Conservation (phyloP, 1,140 invertebrate genomes). For the Philopotamus ludificatus region DNA sequence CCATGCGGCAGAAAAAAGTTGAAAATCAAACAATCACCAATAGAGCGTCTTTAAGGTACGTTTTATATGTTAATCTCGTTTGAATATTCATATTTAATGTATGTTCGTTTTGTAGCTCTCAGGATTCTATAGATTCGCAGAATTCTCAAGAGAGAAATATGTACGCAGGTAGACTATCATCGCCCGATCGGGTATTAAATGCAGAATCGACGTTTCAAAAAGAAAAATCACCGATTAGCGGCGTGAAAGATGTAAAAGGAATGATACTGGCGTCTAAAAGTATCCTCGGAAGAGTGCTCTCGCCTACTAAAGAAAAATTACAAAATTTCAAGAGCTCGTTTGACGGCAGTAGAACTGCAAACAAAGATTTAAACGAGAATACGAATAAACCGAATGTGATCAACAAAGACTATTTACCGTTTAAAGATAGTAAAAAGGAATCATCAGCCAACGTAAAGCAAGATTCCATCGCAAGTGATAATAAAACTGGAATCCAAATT, state of each 20-base stretch:
- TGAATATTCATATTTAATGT: background rate
- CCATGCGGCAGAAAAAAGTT: conserved; percentile 50
- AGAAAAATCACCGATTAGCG: conserved; percentile 38
- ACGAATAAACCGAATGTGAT: background rate
- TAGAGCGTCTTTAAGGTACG: conserved; percentile 35
- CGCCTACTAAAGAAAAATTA: conserved; percentile 70
- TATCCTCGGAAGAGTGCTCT: conserved; percentile 76
- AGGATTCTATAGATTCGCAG: conserved; percentile 47
- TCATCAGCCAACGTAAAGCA: background rate
- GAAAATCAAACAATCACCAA: conserved; percentile 45
- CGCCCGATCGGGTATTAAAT: conserved; percentile 28
- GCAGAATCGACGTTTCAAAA: conserved; percentile 29
- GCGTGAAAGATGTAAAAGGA: conserved; percentile 72
- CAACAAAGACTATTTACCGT: background rate
- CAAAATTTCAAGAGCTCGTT: conserved; percentile 28
- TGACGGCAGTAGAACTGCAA: conserved; percentile 17
- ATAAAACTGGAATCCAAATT: conserved; percentile 42
- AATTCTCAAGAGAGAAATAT: conserved; percentile 44
- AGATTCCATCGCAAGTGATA: conserved; percentile 22
- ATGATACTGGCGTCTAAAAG: conserved; percentile 73
- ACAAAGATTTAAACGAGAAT: conserved; percentile 1
- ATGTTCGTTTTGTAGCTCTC: conserved; percentile 44
- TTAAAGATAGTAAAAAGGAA: conserved; percentile 18
- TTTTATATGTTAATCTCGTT: background rate
- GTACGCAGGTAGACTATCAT: background rate